Conservation (phyloP, 1,140 invertebrate genomes). For the Cotesia glomerata region DNA sequence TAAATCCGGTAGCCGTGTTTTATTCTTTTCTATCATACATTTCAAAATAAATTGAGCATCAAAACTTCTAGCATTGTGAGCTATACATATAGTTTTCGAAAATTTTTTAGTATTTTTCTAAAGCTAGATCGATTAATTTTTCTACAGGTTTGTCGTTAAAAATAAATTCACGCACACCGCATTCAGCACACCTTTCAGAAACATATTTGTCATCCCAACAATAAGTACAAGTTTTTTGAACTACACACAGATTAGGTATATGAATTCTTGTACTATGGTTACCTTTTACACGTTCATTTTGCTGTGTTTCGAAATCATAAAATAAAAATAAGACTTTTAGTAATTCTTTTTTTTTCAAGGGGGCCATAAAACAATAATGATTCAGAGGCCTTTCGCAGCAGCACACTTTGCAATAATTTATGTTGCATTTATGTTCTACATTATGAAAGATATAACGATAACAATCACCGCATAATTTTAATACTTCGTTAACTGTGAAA, state of each 20-base stretch:
- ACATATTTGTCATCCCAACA: not conserved
- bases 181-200: not conserved
- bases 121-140: constrained; percentile 19
- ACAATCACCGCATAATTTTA: too few relatives aligned
- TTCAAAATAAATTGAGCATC: constrained; percentile 42
- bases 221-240: too few relatives aligned
- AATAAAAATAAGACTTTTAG: not conserved
- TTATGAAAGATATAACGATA: too few relatives aligned
- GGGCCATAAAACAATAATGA: not conserved
- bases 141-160: constrained; percentile 4
- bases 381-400: not conserved
- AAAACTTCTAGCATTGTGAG: constrained; percentile 39
- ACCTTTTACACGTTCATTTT: not conserved
- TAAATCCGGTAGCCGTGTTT: constrained; percentile 22
- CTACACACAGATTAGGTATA: not conserved
- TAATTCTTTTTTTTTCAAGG: not conserved
- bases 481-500: too few relatives aligned
- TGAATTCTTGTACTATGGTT: not conserved
- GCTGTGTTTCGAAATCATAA: not conserved
- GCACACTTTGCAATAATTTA: not conserved
- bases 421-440: too few relatives aligned
- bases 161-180: constrained; percentile 8
- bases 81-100: constrained; percentile 32
- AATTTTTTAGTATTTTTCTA: not conserved
- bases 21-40: constrained; percentile 29